phyloP scores from a whole-genome alignment of 2,797 vertebrate species.

The Orestias chungarensis region DNA sequence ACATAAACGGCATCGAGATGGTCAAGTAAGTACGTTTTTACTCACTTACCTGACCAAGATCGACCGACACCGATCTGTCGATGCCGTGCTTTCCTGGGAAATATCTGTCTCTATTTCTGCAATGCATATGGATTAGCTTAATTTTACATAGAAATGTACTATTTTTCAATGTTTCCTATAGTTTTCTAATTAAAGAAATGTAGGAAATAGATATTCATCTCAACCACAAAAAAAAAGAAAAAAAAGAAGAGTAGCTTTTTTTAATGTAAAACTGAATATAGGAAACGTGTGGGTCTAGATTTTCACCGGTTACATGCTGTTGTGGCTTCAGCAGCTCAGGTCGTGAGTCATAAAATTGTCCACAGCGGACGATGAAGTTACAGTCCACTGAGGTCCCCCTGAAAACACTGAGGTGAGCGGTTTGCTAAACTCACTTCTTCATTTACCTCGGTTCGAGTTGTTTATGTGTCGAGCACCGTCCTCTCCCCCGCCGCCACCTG shows the following conservation, averaged over 20 bases:
- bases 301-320: conserved; percentile 3
- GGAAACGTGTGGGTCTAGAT: neutral
- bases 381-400: conserved; percentile 10
- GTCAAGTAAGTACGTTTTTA: too few relatives aligned
- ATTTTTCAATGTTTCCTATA: neutral
- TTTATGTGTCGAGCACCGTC: conserved; percentile 33
- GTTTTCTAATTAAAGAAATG: neutral
- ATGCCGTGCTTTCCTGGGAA: too few relatives aligned
- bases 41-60: too few relatives aligned
- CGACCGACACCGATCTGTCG: too few relatives aligned
- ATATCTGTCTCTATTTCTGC: too few relatives aligned
- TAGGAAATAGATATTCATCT: neutral
- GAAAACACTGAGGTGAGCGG: conserved; percentile 40
- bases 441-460: conserved; percentile 7
- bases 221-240: neutral
- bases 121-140: neutral
- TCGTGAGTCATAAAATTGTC: neutral
- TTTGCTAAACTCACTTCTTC: conserved; percentile 28
- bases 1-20: too few relatives aligned
- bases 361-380: neutral
- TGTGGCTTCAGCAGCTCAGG: conserved; percentile 3
- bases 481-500: conserved; percentile 32
- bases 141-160: neutral
- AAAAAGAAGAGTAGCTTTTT: neutral
- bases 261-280: neutral